phyloP scores from a whole-genome alignment of 2,888 invertebrate genomes.

The Dicranocentrus wangi region DNA sequence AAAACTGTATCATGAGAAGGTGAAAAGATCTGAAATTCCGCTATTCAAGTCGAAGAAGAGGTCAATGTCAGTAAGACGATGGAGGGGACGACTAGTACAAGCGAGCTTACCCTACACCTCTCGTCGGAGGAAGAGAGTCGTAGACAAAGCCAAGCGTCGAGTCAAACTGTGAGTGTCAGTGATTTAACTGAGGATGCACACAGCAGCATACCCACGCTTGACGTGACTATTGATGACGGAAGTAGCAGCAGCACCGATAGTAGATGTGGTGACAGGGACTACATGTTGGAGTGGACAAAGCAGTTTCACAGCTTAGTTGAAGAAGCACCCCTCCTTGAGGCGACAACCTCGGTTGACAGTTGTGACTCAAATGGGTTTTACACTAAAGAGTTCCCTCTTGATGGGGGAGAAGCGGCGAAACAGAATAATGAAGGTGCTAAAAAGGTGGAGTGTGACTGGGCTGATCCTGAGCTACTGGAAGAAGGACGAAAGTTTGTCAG shows the following conservation, averaged over 20 bases:
- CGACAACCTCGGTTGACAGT: slow-evolving; percentile 2
- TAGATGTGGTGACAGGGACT: slow-evolving; percentile 13
- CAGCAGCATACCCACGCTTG: not conserved
- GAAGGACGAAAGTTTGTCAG: slow-evolving; percentile 68
- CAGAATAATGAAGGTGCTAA: slow-evolving; percentile 12
- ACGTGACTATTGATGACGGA: slow-evolving; percentile 21
- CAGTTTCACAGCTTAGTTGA: slow-evolving; percentile 46
- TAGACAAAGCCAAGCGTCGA: slow-evolving; percentile 46
- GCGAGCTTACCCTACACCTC: not conserved
- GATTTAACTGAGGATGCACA: slow-evolving; percentile 23
- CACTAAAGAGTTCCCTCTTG: slow-evolving; percentile 4
- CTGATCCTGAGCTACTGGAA: slow-evolving; percentile 63
- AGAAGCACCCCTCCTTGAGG: slow-evolving; percentile 40
- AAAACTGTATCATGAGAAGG: slow-evolving; percentile 6
- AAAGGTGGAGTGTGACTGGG: slow-evolving; percentile 48
- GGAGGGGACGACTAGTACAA: slow-evolving; percentile 13
- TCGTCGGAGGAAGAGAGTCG: slow-evolving; percentile 36
- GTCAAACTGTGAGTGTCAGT: slow-evolving; percentile 44
- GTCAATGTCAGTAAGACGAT: slow-evolving; percentile 9
- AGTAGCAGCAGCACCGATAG: slow-evolving; percentile 19
- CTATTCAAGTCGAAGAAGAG: not conserved
- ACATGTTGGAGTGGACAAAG: slow-evolving; percentile 51
- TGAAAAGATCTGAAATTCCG: not conserved
- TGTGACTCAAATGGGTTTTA: not conserved
- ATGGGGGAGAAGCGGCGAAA: slow-evolving; percentile 22